Conservation (phyloP, 1,140 invertebrate genomes). For the Tribolium castaneum region DNA sequence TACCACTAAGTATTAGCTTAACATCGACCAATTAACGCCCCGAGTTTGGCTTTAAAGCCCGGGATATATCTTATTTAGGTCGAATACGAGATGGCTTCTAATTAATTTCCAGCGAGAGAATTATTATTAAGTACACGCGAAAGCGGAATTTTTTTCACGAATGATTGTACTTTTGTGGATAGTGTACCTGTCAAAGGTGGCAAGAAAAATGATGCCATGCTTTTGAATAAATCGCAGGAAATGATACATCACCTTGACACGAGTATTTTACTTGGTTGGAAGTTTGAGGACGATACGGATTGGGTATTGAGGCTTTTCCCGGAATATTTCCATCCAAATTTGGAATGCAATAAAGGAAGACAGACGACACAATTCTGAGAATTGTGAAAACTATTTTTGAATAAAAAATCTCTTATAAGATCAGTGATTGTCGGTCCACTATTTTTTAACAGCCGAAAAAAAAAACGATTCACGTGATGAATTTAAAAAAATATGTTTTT, state of each 20-base stretch:
- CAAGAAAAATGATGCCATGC: constrained; percentile 6
- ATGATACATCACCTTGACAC: constrained; percentile 19
- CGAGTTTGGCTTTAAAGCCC: neutral
- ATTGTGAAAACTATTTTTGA: no score
- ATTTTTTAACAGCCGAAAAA: no score
- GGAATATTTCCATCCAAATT: no score
- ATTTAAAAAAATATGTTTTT: no score
- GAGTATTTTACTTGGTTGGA: neutral
- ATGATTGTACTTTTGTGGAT: neutral
- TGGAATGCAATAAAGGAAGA: no score
- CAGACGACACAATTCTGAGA: no score
- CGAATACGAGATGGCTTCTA: neutral
- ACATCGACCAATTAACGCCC: constrained; percentile 3
- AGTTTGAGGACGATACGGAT: no score
- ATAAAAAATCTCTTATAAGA: no score
- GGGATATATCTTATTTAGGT: constrained; percentile 13
- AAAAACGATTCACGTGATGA: no score
- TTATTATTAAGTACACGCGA: neutral
- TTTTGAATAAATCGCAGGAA: constrained; percentile 23
- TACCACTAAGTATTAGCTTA: neutral
- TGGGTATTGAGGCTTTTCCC: no score
- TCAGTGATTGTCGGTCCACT: no score
- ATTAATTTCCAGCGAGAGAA: neutral
- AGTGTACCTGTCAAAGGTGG: constrained; percentile 1
- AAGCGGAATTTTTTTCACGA: neutral